Base-by-base conservation (phyloP, 2,888 invertebrate genomes). In the Allygus modestus region DNA sequence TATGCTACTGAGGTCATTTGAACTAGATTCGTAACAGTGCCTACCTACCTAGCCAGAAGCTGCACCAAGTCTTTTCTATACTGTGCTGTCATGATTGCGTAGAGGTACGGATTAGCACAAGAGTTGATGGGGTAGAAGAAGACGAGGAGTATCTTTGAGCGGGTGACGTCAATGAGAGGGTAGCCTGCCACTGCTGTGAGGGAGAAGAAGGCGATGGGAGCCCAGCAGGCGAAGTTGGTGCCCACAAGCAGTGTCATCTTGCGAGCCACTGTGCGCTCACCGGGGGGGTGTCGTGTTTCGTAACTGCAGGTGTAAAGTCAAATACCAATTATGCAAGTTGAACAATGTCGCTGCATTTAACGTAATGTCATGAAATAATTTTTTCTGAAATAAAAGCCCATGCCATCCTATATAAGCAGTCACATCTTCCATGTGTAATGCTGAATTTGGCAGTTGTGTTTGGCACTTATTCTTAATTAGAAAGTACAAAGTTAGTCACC, bases 91-190 rank as follows among this genome's bases (percentile, higher is more conserved):
- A 97, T 92, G 87, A 98, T 96, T 23, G 97, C 97, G 90, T 98
- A 98, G 1, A 98, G 91, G 91, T 97, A 97, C 0, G 98, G 98
- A 91, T 98, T 97, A 54, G 97, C 97, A 89, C 97, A 97, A 0
- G 97, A 96, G 90, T 98, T 98, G 85, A 98, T 91, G 0, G 98
- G 98, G 89, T 97, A 97, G 89, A 98, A 97, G 90, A 98, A 97
- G 11, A 98, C 97, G 85, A 97, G 91, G 15, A 97, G 91, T 77
- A 98, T 95, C 90, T 96, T 96, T 0, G 95, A 95, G 88, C 94
- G 93, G 9, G 95, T 94, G 0, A 97, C 95, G 88, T 96, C 95
- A 65, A 98, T 97, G 86, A 97, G 90, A 0, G 97, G 97, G 87
- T 93, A 94, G 0, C 97, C 97, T 0, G 96, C 94, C 51, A 97